Conservation (phyloP, 2,797 vertebrate genomes). For the Pogonophryne albipinna region DNA sequence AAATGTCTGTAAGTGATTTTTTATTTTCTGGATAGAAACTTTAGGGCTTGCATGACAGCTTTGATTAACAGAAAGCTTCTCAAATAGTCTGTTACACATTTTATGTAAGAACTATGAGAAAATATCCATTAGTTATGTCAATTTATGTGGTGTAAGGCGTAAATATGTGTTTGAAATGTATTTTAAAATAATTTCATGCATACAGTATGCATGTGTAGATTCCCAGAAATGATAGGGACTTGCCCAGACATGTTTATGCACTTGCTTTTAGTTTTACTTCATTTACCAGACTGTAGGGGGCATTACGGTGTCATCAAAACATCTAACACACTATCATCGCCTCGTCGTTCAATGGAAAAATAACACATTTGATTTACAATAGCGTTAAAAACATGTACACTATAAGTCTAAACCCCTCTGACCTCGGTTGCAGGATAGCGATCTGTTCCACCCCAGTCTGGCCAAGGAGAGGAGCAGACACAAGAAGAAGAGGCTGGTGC, state of each 20-base stretch:
- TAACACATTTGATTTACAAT: too few species aligned
- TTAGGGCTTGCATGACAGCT: neutral
- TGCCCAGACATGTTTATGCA: conserved; percentile 67
- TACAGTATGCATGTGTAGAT: neutral
- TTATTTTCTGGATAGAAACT: neutral
- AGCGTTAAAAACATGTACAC: too few species aligned
- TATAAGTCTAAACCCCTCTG: neutral
- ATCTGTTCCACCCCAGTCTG: conserved; percentile 73
- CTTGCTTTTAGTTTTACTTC: neutral
- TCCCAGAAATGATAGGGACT: conserved; percentile 21
- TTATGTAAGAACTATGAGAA: neutral
- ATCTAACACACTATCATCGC: neutral
- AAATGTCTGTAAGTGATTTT: conserved; percentile 74
- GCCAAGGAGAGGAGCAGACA: conserved; percentile 70
- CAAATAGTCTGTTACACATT: neutral
- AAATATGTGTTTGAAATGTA: neutral
- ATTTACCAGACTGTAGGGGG: conserved; percentile 57
- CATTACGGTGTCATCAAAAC: neutral
- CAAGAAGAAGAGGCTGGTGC: conserved; percentile 85
- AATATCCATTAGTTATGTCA: neutral
- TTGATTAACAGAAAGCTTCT: neutral
- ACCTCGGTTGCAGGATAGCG: conserved; percentile 50
- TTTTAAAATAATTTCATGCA: neutral
- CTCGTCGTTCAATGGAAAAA: too few species aligned
- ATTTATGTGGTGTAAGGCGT: rapidly evolving